Conservation (phyloP, 1,140 invertebrate species). For the Pseudomyrmex sp. region DNA sequence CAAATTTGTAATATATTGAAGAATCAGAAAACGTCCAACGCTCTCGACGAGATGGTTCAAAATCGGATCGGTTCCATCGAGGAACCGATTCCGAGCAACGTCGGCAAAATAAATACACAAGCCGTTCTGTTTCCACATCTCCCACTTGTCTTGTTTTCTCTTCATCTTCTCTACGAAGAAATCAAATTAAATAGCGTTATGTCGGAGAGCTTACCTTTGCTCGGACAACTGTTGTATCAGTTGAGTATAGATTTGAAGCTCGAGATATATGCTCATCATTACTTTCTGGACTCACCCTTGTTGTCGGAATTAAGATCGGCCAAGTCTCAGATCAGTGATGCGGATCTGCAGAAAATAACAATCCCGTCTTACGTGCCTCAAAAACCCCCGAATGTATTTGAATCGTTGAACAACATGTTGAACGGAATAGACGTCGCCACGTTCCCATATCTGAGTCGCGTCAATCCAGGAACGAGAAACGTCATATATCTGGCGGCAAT, state of each 20-base stretch:
- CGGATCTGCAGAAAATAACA: conserved; percentile 87
- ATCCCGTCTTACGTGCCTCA: conserved; percentile 87
- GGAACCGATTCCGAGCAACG: conserved; percentile 72
- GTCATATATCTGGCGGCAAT: conserved; percentile 88
- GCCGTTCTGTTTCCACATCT: conserved; percentile 91
- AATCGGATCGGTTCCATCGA: conserved; percentile 42
- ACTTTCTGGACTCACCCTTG: conserved; percentile 94
- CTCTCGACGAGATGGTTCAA: conserved; percentile 62
- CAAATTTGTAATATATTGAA: conserved; percentile 75
- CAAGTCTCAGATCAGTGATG: conserved; percentile 83
- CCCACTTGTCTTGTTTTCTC: conserved; percentile 90
- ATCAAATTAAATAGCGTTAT: conserved; percentile 92
- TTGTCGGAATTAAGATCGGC: conserved; percentile 83
- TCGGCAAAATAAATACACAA: conserved; percentile 87
- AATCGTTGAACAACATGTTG: conserved; percentile 89
- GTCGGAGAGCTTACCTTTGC: conserved; percentile 88
- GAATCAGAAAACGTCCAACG: conserved; percentile 71
- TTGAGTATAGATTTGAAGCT: conserved; percentile 92
- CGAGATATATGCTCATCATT: conserved; percentile 91
- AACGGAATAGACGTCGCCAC: conserved; percentile 83
- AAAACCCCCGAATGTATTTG: conserved; percentile 90
- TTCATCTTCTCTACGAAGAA: conserved; percentile 97
- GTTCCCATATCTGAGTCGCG: conserved; percentile 90
- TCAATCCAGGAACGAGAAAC: conserved; percentile 91
- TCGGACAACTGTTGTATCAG: conserved; percentile 92